Percentiles rank a stretch among this genome's conserved stretches.
phyloP scores from a whole-genome alignment of 2,113 vertebrate genomes.

The Mesocricetus auratus region DNA sequence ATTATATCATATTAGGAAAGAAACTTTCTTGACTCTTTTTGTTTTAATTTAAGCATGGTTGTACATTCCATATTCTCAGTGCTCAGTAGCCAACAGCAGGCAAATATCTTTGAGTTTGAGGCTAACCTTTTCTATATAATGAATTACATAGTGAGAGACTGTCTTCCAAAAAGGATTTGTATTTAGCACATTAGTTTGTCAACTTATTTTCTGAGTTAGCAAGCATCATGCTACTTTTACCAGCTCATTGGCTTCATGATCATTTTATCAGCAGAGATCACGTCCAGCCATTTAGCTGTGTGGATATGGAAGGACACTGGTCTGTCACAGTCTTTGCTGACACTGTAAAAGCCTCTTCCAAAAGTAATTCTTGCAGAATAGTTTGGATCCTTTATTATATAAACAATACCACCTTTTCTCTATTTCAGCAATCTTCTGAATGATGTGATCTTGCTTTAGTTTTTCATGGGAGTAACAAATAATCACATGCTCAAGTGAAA shows the following conservation, averaged over 20 bases:
- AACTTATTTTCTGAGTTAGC: constrained; percentile 41
- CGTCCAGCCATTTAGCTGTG: neutral
- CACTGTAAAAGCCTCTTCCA: neutral
- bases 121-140: neutral
- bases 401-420: constrained; percentile 22
- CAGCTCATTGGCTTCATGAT: constrained; percentile 1
- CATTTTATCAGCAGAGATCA: constrained; percentile 26
- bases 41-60: neutral
- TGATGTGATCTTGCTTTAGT: neutral
- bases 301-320: neutral
- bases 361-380: constrained; percentile 17
- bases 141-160: neutral
- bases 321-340: neutral
- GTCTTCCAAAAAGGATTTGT: neutral
- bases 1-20: constrained; percentile 39
- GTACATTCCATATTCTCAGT: neutral
- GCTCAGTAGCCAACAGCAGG: too few relatives aligned
- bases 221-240: constrained; percentile 1
- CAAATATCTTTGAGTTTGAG: neutral
- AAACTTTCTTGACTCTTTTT: neutral
- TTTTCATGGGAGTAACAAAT: neutral
- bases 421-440: neutral
- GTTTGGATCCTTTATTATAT: neutral
- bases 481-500: neutral
- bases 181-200: constrained; percentile 50